Base-by-base conservation (phyloP, 2,888 invertebrate genomes). In the Agrotis exclamationis region DNA sequence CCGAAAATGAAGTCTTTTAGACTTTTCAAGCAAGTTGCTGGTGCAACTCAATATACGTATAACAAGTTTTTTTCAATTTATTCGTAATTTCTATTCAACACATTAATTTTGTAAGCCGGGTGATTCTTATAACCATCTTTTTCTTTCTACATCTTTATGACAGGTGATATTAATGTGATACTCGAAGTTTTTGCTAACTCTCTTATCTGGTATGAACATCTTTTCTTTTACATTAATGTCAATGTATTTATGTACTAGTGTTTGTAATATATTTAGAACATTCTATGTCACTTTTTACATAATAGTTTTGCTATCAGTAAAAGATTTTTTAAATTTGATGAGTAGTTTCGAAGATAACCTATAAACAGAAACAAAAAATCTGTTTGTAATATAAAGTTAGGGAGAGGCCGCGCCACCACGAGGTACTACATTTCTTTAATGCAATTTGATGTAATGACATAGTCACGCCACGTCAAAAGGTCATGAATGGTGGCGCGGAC, bases 151-250 rank as follows among this genome's bases (percentile, higher is more conserved):
- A 44, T 74, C 16, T 59, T 44, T 48, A 18, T 3, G 54, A 9
- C 76, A 76, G 76, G 68, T 76, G 76, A 44, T 54, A 45, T n/a
- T 45, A 53, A 76, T 53, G 54, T 54, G 22, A 39, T 33, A 20
- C 13, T 62, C 13, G 0, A 13, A 3, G 60, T 76, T 76, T 76
- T 63, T 65, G 39, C 18, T 45, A 22, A 22, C 22, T 48, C 14
- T 16, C 33, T 9, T 50, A 39, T 48, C 22, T 28, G 18, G 1
- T 22, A 6, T 6, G 20, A 47, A 20, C 22, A 81, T 45, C 20
- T 75, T 76, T 80, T 48, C n/a, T 13, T 14, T n/a, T 39, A n/a
- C 48, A 57, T 63, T n/a, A 50, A 56, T 64, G n/a, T 44, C 44
- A 71, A 71, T 44, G 39, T 44, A 71, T 69, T 68, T 7, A 24